A percentile compares a stretch with the other conserved stretches of the same genome.
These are phyloP conservation scores for Habroteleia sp. DNA, from an alignment of 2,888 invertebrate genomes.

Conservation along the genomic window DNA sequence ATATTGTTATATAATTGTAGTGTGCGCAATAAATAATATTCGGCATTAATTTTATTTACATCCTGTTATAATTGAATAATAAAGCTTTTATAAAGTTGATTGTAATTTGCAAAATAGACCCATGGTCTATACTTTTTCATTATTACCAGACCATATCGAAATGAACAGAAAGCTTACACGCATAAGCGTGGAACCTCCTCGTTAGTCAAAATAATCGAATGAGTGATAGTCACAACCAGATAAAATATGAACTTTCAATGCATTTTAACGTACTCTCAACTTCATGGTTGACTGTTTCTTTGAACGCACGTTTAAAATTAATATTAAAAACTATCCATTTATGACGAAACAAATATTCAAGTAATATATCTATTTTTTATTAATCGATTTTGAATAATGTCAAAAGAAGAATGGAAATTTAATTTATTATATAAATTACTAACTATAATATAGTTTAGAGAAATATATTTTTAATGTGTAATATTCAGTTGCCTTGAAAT, in stretches of 20 bases:
- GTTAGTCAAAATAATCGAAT: slow-evolving; percentile 58
- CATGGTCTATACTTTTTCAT: slow-evolving; percentile 47
- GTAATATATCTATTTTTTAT: too few relatives aligned
- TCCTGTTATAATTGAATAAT: too few relatives aligned
- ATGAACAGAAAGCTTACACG: slow-evolving; percentile 49
- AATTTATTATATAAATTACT: too few relatives aligned
- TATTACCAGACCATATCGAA: slow-evolving; percentile 46
- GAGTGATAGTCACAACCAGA: slow-evolving; percentile 53
- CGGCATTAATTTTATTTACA: too few relatives aligned
- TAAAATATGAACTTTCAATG: slow-evolving; percentile 52
- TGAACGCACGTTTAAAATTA: slow-evolving; percentile 21
- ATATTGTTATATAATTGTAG: too few relatives aligned
- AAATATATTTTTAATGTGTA: too few relatives aligned
- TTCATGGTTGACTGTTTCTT: slow-evolving; percentile 45
- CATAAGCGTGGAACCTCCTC: slow-evolving; percentile 45
- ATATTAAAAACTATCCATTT: slow-evolving; percentile 37
- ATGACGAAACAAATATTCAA: slow-evolving; percentile 1
- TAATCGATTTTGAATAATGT: too few relatives aligned
- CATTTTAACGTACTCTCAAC: slow-evolving; percentile 55
- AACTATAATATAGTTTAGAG: too few relatives aligned
- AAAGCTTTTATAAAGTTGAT: slow-evolving; percentile 10
- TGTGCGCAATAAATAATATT: too few relatives aligned
- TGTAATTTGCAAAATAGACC: slow-evolving; percentile 27
- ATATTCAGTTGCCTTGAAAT: slow-evolving; percentile 42
- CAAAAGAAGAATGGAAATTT: too few relatives aligned